Percentiles rank a stretch among this genome's conserved stretches.
Conservation (phyloP, 2,888 invertebrate species). For the Apantesis nais region DNA sequence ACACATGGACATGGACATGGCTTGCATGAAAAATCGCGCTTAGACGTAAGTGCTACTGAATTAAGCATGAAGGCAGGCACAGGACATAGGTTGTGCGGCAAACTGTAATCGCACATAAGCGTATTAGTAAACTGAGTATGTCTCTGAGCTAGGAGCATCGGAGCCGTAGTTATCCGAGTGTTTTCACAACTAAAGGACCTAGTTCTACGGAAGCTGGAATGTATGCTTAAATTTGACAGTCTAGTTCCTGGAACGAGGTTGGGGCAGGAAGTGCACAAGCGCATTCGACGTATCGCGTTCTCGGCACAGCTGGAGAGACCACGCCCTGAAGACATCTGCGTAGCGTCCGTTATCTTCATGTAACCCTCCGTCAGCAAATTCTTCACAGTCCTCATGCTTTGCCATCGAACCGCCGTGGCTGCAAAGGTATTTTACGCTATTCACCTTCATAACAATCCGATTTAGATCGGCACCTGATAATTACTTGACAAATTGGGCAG, state of each 20-base stretch:
- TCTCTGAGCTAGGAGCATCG: neutral
- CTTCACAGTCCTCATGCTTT: conserved; percentile 56
- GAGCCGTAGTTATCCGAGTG: neutral
- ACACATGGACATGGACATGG: conserved; percentile 52
- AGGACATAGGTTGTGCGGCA: neutral
- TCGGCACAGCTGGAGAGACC: conserved; percentile 35
- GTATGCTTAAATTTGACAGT: conserved; percentile 34
- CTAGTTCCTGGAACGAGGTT: conserved; percentile 46
- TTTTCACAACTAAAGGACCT: conserved; percentile 33
- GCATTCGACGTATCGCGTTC: conserved; percentile 32
- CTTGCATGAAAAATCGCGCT: conserved; percentile 1
- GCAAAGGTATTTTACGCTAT: conserved; percentile 74
- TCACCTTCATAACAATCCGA: conserved; percentile 63
- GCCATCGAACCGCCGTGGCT: conserved; percentile 64
- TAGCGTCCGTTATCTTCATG: conserved; percentile 52
- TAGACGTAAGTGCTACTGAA: neutral
- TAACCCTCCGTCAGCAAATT: conserved; percentile 45
- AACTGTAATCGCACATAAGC: neutral
- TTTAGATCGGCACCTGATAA: conserved; percentile 11
- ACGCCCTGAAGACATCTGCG: conserved; percentile 45
- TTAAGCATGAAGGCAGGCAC: neutral
- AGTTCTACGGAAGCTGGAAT: conserved; percentile 47
- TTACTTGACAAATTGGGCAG: conserved; percentile 19
- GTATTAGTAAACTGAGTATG: neutral
- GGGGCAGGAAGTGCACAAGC: conserved; percentile 63